phyloP scores from a whole-genome alignment of 2,888 invertebrate genomes.

The Rapana venosa region DNA sequence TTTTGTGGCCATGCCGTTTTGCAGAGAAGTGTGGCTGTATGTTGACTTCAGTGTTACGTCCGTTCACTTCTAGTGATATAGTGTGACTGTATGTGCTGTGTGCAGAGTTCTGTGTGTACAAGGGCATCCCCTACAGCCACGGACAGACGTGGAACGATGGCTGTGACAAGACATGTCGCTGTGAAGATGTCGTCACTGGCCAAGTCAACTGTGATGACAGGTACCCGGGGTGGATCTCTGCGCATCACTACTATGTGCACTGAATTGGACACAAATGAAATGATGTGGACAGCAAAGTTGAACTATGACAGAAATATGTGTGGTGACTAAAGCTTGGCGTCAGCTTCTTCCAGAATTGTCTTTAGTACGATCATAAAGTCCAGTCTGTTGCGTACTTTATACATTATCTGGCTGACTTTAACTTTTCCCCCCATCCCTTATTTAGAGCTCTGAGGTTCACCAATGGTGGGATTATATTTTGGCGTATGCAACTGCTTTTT shows the following conservation, averaged over 20 bases:
- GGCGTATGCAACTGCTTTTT: too few relatives aligned
- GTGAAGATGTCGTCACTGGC: slow-evolving; percentile 60
- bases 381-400: too few relatives aligned
- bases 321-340: too few relatives aligned
- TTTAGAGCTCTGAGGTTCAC: too few relatives aligned
- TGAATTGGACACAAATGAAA: too few relatives aligned
- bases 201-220: slow-evolving; percentile 64
- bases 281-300: too few relatives aligned
- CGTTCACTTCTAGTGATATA: background rate
- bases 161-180: slow-evolving; percentile 63
- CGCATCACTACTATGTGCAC: background rate
- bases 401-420: too few relatives aligned
- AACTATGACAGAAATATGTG: too few relatives aligned
- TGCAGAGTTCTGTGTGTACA: slow-evolving; percentile 57
- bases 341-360: too few relatives aligned
- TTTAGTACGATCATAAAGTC: too few relatives aligned
- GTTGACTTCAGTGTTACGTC: background rate
- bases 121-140: slow-evolving; percentile 60
- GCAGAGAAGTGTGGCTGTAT: background rate
- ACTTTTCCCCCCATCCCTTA: too few relatives aligned
- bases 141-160: slow-evolving; percentile 65
- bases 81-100: background rate
- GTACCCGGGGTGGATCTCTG: slow-evolving; percentile 44
- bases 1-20: background rate
- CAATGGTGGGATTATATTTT: too few relatives aligned